A percentile compares a stretch with the other conserved stretches of the same genome.
These are phyloP conservation scores for Hipposideros larvatus DNA, from an alignment of 2,797 vertebrate genomes.

Conservation along the genomic window DNA sequence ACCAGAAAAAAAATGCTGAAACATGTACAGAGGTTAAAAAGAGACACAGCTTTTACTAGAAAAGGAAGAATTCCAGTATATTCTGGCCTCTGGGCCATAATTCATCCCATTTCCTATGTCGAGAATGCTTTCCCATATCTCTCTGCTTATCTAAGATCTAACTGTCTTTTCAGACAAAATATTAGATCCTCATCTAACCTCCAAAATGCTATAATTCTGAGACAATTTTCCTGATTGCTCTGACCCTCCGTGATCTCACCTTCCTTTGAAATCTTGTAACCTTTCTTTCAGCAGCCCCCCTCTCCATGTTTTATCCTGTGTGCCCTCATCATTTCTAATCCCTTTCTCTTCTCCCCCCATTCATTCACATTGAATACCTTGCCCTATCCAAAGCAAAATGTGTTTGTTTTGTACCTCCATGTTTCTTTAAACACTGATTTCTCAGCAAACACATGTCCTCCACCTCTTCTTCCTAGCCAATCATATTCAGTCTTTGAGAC, in stretches of 20 bases:
- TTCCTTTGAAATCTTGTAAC: background rate
- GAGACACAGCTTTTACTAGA: slow-evolving; percentile 55
- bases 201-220: background rate
- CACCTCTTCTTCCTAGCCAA: background rate
- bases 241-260: background rate
- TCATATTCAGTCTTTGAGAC: background rate
- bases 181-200: background rate
- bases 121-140: slow-evolving; percentile 10
- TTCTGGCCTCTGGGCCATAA: background rate
- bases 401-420: background rate
- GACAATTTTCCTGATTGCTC: background rate
- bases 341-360: background rate
- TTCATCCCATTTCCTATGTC: slow-evolving; percentile 13
- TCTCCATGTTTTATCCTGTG: too few species aligned
- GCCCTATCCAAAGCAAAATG: background rate
- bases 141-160: background rate
- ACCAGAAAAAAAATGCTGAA: background rate
- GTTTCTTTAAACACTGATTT: background rate
- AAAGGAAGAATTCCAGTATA: slow-evolving; percentile 68
- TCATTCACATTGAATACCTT: background rate
- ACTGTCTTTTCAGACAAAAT: slow-evolving; percentile 33
- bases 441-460: background rate
- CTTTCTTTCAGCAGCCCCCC: background rate
- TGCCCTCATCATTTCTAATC: background rate
- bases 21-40: slow-evolving; percentile 52